Evolutionary conservation across 2,888 invertebrate genomes (phyloP), one percentile per base, ranked within the genome.

Genomic region (Tridacna gigas): DNA sequence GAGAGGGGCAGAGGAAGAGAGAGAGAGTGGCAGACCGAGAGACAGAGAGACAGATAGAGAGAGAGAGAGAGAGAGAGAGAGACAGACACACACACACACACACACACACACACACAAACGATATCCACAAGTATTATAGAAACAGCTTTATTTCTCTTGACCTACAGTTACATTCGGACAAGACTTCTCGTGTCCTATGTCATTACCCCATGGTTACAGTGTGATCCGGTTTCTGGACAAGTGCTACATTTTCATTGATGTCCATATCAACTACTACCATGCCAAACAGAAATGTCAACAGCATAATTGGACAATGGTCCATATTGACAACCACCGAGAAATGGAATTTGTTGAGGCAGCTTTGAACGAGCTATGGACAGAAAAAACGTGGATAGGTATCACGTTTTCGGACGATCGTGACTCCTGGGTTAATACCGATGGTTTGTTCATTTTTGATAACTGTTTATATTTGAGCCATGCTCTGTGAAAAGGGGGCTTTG

Each of bases 211-310:
- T 13, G 26, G 26, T 47, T 48, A 51, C 20, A 12, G 15, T n/a
- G 71, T 71, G 5, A 71, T 20, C 13, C 71, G 51, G n/a, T 71
- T 22, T 25, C 48, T 51, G 11, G 51, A 71, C 51, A 48, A 48
- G 22, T 71, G 71, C 22, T 71, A 71, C 51, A 71, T 71, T 51
- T 51, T 71, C 15, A 51, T 71, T 5, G 26, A 71, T n/a, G 51
- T 51, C 4, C 26, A 51, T 3, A 37, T 15, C 11, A 51, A n/a
- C 18, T 71, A 71, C n/a, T 0, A 4, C 12, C 0, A 48, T 15
- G 71, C 71, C 13, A 51, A 26, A 51, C 48, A 13, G 15, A 48
- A 9, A 25, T 71, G 71, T 71, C 12, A 26, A 5, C 5, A 13
- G 12, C 22, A n/a, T 25, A 26, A 26, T 1, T 51, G 48, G 71